These are phyloP conservation scores for Procambarus virginalis DNA, from an alignment of 1,140 invertebrate genomes.

Conservation along the genomic window DNA sequence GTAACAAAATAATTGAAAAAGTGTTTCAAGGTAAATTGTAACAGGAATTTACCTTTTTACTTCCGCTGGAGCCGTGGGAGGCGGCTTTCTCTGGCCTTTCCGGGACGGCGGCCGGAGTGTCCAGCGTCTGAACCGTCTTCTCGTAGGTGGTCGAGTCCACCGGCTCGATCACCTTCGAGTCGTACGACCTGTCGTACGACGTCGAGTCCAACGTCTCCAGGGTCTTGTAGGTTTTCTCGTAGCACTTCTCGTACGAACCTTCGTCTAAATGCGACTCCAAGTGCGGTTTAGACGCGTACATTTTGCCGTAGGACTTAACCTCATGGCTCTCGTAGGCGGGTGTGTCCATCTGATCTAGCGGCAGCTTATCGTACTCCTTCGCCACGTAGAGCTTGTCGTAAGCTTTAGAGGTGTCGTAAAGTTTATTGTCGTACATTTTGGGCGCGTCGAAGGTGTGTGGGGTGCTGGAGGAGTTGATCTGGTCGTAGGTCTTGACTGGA, in stretches of 20 bases:
- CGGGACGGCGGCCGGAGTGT: constrained; percentile 5
- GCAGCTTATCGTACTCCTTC: constrained; percentile 48
- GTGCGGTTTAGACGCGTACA: constrained; percentile 34
- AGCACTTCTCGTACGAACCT: constrained; percentile 44
- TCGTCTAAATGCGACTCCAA: constrained; percentile 23
- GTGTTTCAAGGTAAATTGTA: not conserved
- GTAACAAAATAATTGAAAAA: too few relatives aligned
- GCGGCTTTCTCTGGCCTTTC: constrained; percentile 31
- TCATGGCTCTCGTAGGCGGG: constrained; percentile 34
- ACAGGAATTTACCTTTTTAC: not conserved
- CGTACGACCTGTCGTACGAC: constrained; percentile 50
- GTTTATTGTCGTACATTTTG: constrained; percentile 59
- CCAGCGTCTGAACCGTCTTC: constrained; percentile 31
- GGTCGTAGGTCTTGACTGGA: constrained; percentile 38
- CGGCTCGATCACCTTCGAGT: constrained; percentile 42
- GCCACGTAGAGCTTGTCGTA: constrained; percentile 50
- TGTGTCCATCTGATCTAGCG: constrained; percentile 47
- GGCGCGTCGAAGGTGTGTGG: constrained; percentile 31
- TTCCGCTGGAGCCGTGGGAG: not conserved
- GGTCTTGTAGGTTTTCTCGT: constrained; percentile 57
- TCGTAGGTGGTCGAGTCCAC: constrained; percentile 49
- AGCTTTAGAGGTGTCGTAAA: constrained; percentile 42
- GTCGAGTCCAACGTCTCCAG: constrained; percentile 51
- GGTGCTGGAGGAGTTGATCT: constrained; percentile 57
- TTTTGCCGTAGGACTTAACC: constrained; percentile 41